phyloP scores from a whole-genome alignment of 2,113 vertebrate species.

The Scatophagus argus region DNA sequence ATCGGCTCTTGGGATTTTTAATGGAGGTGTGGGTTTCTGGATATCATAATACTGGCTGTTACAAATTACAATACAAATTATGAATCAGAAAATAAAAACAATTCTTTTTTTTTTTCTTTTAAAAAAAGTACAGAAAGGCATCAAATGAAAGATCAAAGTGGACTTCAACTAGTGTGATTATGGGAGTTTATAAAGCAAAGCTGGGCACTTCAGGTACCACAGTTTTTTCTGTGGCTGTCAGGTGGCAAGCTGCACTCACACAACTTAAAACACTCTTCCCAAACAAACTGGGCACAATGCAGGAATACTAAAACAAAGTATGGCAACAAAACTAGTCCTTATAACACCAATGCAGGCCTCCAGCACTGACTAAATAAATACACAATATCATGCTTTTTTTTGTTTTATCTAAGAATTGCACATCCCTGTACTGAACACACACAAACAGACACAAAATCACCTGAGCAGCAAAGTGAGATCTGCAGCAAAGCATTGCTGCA shows the following conservation, averaged over 20 bases:
- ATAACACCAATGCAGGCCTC: neutral
- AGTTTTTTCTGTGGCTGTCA: neutral
- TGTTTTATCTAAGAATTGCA: neutral
- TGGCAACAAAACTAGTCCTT: neutral
- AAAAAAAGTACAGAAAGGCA: too few species aligned
- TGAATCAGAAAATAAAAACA: too few species aligned
- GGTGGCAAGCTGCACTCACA: neutral
- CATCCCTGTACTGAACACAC: neutral
- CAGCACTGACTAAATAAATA: neutral
- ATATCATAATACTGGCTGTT: neutral
- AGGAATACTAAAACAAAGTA: neutral
- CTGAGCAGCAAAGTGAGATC: neutral
- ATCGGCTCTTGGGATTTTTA: constrained; percentile 7
- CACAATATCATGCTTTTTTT: neutral
- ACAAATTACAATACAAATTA: too few species aligned
- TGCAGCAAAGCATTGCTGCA: neutral
- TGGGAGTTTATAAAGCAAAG: too few species aligned
- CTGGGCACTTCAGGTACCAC: too few species aligned
- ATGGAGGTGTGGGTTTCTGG: neutral
- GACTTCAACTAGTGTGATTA: too few species aligned
- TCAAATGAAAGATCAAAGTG: too few species aligned
- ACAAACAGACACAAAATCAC: neutral
- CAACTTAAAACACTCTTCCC: neutral
- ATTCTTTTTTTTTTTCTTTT: too few species aligned
- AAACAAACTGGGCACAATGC: neutral